Evolutionary conservation across 2,113 vertebrate genomes (phyloP), one percentile per base, ranked within the genome.

Genomic region (Mungos mungo): DNA sequence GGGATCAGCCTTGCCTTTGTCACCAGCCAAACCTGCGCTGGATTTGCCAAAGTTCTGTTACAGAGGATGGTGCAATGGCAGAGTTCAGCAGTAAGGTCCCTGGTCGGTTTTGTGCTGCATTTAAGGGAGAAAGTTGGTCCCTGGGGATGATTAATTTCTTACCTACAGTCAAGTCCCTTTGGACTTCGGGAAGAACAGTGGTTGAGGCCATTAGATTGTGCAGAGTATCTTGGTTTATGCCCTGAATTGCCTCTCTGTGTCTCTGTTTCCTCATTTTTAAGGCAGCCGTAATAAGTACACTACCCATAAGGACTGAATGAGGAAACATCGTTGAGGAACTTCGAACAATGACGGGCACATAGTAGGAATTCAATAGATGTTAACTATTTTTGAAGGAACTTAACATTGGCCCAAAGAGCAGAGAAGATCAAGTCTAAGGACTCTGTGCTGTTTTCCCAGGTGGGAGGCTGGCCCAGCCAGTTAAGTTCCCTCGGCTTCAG

Each of bases 301-400:
- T 60, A 68, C 9, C 50, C 14, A 8, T 52, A 89, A 93, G 38
- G 65, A 88, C 19, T 7, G 9, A 90, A 27, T 35, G 66, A 86
- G 21, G 31, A 66, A 54, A 68, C 41, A 63, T 29, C 19, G 69
- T 16, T 74, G 69, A 97, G 60, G 16, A 90, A 97, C 38, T 90
- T 54, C 90, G 35, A 76, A 88, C 52, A 63, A 63, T 74, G 65
- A 88, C 41, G 10, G 72, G 38, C 27, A 74, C 27, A 33, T 31
- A 81, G 80, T 80, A 81, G 80, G 41, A 71, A 95, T 33, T 89
- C 57, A 69, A 0, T 33, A 69, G 7, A 52, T 76, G 21, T 52
- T 88, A 88, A n/a, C 16, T 76, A 41, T 68, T 96, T 84, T 77
- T 66, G 71, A 57, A 79, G 65, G 81, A 90, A 50, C 29, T 95